Conservation (phyloP, 2,888 invertebrate genomes). For the Parnassius mnemosyne region DNA sequence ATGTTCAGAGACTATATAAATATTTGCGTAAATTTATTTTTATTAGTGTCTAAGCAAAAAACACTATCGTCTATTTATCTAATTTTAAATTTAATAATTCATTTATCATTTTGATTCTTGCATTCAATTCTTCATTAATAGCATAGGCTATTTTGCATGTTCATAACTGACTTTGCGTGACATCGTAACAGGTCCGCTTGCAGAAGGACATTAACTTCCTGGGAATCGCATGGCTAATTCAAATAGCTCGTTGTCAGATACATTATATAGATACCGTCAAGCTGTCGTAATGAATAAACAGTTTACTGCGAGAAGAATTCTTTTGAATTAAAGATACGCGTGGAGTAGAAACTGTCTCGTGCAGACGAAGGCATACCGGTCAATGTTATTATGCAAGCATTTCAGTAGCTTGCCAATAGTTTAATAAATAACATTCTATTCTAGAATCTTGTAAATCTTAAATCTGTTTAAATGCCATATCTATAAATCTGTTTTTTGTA, state of each 20-base stretch:
- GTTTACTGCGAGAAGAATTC: conserved; percentile 24
- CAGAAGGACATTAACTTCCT: conserved; percentile 25
- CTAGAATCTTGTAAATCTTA: background rate
- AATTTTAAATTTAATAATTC: conserved; percentile 6
- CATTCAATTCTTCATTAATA: background rate
- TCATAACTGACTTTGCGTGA: conserved; percentile 19
- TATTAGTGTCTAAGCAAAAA: no score
- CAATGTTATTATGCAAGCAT: conserved; percentile 10
- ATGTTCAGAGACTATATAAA: no score
- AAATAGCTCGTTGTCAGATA: conserved; percentile 27
- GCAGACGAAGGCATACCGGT: conserved; percentile 4
- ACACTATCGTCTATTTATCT: background rate
- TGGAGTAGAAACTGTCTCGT: conserved; percentile 9
- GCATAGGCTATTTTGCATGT: conserved; percentile 17
- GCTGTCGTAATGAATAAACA: conserved; percentile 25
- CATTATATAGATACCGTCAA: conserved; percentile 26
- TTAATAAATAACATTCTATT: background rate
- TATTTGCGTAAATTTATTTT: no score
- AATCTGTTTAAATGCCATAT: background rate
- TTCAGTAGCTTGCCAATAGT: conserved; percentile 9
- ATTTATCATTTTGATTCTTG: conserved; percentile 18
- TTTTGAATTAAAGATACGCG: conserved; percentile 26
- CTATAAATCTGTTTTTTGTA: no score
- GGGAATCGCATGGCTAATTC: conserved; percentile 29
- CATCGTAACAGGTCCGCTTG: conserved; percentile 23